Evolutionary conservation across 2,888 invertebrate species (phyloP).

Genomic region (Mystacides longicornis): DNA sequence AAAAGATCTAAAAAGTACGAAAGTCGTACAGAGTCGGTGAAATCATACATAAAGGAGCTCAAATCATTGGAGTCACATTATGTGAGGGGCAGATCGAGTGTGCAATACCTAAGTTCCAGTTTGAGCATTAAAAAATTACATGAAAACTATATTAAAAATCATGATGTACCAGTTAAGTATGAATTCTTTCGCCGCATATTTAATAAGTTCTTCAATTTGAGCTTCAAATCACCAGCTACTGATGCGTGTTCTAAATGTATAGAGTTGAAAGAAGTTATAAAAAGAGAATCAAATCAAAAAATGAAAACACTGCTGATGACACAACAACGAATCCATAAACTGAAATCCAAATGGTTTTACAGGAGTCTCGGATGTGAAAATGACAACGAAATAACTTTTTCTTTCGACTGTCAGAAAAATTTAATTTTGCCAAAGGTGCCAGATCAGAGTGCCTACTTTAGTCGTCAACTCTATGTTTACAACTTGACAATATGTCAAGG

Average conservation of each 20-base stretch:
- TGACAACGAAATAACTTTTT: background rate
- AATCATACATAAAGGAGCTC: background rate
- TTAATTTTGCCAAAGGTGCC: background rate
- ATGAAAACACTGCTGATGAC: background rate
- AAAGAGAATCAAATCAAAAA: background rate
- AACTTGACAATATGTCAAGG: background rate
- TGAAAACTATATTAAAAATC: background rate
- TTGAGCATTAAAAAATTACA: background rate
- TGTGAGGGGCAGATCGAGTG: background rate
- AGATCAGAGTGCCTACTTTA: background rate
- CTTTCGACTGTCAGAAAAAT: conserved; percentile 3
- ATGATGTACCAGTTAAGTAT: background rate
- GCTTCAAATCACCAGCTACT: background rate
- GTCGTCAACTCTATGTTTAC: background rate
- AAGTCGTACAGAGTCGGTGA: background rate
- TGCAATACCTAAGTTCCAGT: background rate
- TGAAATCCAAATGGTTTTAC: background rate
- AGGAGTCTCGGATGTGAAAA: background rate
- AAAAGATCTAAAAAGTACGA: background rate
- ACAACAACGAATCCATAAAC: background rate
- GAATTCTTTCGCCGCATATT: background rate
- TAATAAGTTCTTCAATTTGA: background rate
- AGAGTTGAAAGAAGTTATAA: background rate
- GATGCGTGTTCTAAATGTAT: background rate
- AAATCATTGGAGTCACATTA: background rate